Percentiles rank a stretch among this genome's conserved stretches.
phyloP scores from a whole-genome alignment of 2,888 invertebrate species.

The Lamproptera curius region DNA sequence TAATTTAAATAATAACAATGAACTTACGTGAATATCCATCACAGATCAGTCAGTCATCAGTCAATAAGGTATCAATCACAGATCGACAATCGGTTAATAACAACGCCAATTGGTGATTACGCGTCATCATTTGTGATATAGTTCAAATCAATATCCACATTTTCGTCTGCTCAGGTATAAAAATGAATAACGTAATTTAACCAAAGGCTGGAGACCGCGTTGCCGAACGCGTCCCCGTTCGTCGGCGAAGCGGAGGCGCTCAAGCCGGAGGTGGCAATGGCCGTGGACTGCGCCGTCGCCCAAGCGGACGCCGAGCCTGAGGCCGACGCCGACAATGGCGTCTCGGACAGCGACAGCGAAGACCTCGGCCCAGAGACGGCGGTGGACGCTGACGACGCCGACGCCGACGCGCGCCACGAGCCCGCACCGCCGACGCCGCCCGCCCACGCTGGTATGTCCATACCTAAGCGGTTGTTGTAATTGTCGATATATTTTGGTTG shows the following conservation, averaged over 20 bases:
- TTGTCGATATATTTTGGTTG: no score
- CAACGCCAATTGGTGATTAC: no score
- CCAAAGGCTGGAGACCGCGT: slow-evolving; percentile 71
- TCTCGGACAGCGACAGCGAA: slow-evolving; percentile 79
- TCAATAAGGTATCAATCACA: no score
- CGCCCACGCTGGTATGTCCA: slow-evolving; percentile 68
- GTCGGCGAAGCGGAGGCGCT: slow-evolving; percentile 55
- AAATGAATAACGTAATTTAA: no score
- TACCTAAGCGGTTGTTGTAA: no score
- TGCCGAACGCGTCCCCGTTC: slow-evolving; percentile 70
- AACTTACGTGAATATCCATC: no score
- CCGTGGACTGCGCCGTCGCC: slow-evolving; percentile 41
- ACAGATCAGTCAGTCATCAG: no score
- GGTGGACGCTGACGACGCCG: slow-evolving; percentile 79
- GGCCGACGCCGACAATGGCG: slow-evolving; percentile 52
- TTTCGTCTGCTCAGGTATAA: no score
- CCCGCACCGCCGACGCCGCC: slow-evolving; percentile 77
- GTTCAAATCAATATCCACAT: no score
- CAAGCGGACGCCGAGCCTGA: slow-evolving; percentile 43
- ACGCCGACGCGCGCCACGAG: slow-evolving; percentile 52
- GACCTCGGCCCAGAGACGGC: slow-evolving; percentile 88
- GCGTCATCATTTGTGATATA: no score
- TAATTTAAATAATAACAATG: no score
- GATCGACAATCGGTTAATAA: no score
- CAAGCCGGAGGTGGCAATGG: slow-evolving; percentile 43